Evolutionary conservation across 1,140 invertebrate genomes (phyloP).

Genomic region (Coelopa frigida): DNA sequence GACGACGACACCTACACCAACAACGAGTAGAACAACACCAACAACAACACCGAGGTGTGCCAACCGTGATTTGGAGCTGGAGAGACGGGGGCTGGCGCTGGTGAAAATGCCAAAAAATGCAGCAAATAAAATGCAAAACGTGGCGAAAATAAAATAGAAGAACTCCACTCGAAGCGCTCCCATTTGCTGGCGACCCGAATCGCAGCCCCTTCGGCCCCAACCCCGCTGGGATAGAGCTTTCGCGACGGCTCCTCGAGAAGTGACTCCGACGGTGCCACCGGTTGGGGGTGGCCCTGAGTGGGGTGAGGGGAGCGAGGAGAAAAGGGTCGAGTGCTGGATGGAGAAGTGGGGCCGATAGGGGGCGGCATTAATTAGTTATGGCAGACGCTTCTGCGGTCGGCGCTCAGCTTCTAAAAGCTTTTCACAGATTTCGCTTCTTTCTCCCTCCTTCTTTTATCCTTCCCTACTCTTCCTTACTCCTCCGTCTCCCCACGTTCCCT

Average conservation of each 20-base stretch:
- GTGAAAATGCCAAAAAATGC: no score
- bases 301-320: background rate
- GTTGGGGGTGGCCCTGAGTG: background rate
- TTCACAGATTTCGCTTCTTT: conserved; percentile 32
- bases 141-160: conserved; percentile 6
- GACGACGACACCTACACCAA: no score
- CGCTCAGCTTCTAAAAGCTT: conserved; percentile 35
- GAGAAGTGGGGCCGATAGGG: no score
- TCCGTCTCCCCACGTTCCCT: no score
- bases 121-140: no score
- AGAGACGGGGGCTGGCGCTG: no score
- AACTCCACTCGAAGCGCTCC: conserved; percentile 10
- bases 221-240: background rate
- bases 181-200: conserved; percentile 5
- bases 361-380: conserved; percentile 45
- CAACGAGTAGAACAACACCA: no score
- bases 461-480: conserved; percentile 1
- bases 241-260: background rate
- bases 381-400: conserved; percentile 43
- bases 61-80: no score
- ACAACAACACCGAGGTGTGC: no score
- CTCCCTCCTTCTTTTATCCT: background rate
- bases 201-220: conserved; percentile 4
- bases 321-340: no score
- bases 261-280: no score